phyloP scores from a whole-genome alignment of 2,113 vertebrate species.

The Forbesichthys agassizii region DNA sequence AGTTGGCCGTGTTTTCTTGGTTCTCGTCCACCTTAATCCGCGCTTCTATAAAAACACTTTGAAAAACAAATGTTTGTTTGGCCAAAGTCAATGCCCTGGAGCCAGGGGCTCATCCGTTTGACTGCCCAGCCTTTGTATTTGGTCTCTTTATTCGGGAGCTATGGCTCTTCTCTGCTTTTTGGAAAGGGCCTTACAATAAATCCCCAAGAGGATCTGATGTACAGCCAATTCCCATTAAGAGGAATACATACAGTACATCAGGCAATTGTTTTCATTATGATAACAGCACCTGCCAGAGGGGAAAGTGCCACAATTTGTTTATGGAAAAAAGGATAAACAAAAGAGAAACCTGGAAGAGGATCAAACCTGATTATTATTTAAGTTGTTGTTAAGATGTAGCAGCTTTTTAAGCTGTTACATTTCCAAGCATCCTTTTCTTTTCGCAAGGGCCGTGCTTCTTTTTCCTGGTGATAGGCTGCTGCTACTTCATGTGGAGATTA shows the following conservation, averaged over 20 bases:
- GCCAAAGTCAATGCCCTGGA: conserved; percentile 69
- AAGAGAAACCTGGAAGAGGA: conserved; percentile 17
- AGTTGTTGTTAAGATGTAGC: conserved; percentile 40
- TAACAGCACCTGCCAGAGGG: conserved; percentile 38
- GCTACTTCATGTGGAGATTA: conserved; percentile 75
- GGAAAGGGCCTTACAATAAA: conserved; percentile 63
- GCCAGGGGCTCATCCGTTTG: conserved; percentile 64
- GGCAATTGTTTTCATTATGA: conserved; percentile 65
- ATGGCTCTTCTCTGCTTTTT: conserved; percentile 54
- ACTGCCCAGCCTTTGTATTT: conserved; percentile 54
- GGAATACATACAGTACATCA: conserved; percentile 58
- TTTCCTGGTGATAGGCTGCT: conserved; percentile 57
- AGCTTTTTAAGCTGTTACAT: conserved; percentile 45
- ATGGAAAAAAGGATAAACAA: conserved; percentile 12
- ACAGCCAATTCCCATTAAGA: conserved; percentile 61
- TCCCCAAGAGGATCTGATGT: conserved; percentile 61
- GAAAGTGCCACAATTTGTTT: conserved; percentile 26
- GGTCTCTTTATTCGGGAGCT: conserved; percentile 42
- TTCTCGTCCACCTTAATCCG: conserved; percentile 68
- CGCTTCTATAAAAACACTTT: conserved; percentile 65
- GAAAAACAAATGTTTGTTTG: conserved; percentile 74
- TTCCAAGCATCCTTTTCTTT: conserved; percentile 41
- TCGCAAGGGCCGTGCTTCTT: conserved; percentile 42
- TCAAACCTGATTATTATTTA: conserved; percentile 52
- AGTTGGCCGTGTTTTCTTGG: conserved; percentile 39